These are phyloP conservation scores for Gymnobelideus leadbeateri DNA, from an alignment of 2,113 vertebrate genomes.

Conservation along the genomic window DNA sequence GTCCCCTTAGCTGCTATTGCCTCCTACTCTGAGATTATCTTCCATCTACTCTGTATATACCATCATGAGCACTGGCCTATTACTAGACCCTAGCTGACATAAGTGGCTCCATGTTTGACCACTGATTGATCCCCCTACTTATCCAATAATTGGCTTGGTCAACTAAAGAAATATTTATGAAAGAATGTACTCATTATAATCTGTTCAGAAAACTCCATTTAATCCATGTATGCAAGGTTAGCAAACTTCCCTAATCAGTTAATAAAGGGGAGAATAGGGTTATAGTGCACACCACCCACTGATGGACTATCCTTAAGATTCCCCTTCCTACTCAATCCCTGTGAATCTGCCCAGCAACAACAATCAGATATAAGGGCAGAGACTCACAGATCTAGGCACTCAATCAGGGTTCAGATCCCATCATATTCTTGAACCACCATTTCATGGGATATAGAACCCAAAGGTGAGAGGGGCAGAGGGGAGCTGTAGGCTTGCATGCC, in stretches of 20 bases:
- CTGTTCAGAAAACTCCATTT: neutral
- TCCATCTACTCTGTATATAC: neutral
- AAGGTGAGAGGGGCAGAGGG: no score
- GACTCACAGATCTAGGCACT: neutral
- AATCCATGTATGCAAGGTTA: neutral
- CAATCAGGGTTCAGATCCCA: neutral
- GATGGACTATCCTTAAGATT: neutral
- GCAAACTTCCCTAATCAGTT: neutral
- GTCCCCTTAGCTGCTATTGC: neutral
- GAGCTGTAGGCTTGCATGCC: neutral
- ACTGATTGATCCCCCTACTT: neutral
- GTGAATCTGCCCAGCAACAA: neutral
- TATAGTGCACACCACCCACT: neutral
- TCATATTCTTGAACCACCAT: neutral
- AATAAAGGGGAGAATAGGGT: neutral
- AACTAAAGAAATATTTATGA: neutral
- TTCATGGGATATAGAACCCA: neutral
- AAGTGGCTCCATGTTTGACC: neutral
- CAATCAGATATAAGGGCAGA: neutral
- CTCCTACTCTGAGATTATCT: neutral
- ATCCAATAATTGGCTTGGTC: neutral
- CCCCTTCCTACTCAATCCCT: neutral
- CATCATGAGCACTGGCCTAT: neutral
- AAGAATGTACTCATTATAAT: neutral
- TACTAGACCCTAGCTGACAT: neutral